Evolutionary conservation across 2,797 vertebrate genomes (phyloP), one percentile per base, ranked within the genome.

Genomic region (Salarias fasciatus): DNA sequence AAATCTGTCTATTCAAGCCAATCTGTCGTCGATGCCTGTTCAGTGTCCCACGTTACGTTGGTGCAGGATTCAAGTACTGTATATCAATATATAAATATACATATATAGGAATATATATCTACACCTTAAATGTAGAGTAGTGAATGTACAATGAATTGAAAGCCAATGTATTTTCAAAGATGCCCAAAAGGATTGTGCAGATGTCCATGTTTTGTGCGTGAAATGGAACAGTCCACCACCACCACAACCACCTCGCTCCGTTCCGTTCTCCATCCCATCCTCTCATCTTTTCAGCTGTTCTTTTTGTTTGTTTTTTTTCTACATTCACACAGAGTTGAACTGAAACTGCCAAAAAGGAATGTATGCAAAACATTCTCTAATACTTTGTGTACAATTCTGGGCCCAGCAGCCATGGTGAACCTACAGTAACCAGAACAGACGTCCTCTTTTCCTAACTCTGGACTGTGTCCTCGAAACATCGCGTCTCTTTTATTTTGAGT

Each of bases 301-400:
- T n/a, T 55, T 71, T 40, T 46, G 73, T 54, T 69, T 66, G 68
- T 75, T 69, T 69, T 86, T 85, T 85, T 89, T 81, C 61, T 69
- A 80, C 29, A 80, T 11, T 6, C 5, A 60, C 73, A 42, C 69
- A 49, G 78, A 88, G 86, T 84, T 88, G 61, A 90, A 90, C 83
- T 72, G 63, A 92, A 92, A 93, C 92, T 92, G 92, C 92, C 92
- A 94, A 93, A 93, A 89, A 86, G 24, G 89, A 92, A 91, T 92
- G 91, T 93, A 90, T 88, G 80, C 78, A 87, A 91, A 88, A 84
- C 86, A 89, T 92, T 92, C 88, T 89, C 77, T 83, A 82, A 85
- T 80, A 87, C 85, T 88, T 88, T 87, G 67, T 91, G 90, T 91
- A 87, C 85, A 85, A 88, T 78, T 88, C 67, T 87, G 69, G 70